A percentile compares a stretch with the other conserved stretches of the same genome.
Evolutionary conservation across 2,888 invertebrate species (phyloP).

Genomic region (Tillus elongatus): DNA sequence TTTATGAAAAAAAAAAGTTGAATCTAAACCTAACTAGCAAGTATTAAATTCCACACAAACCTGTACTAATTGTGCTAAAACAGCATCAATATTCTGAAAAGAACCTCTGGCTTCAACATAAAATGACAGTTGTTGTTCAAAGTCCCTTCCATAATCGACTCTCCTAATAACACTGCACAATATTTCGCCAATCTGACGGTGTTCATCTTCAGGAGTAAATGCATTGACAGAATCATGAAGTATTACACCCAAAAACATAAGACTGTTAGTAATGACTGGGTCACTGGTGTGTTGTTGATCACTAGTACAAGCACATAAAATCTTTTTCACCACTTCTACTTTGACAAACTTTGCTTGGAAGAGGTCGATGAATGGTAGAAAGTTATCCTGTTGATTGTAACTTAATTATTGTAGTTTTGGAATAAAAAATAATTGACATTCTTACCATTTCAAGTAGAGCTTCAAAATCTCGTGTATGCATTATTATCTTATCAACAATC

Average conservation of each 20-base stretch:
- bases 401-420: too few species aligned
- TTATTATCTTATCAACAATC: slow-evolving; percentile 66
- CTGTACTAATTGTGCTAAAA: slow-evolving; percentile 78
- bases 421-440: too few species aligned
- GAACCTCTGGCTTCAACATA: slow-evolving; percentile 86
- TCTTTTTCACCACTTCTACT: slow-evolving; percentile 74
- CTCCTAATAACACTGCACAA: slow-evolving; percentile 72
- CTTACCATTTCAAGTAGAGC: slow-evolving; percentile 71
- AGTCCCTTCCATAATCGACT: slow-evolving; percentile 75
- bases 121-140: slow-evolving; percentile 86
- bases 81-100: slow-evolving; percentile 84
- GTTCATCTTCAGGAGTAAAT: slow-evolving; percentile 86
- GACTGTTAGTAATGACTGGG: slow-evolving; percentile 76
- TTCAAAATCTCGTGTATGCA: slow-evolving; percentile 69
- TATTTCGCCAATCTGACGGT: slow-evolving; percentile 72
- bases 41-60: too few species aligned
- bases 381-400: slow-evolving; percentile 88
- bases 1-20: too few species aligned
- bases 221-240: slow-evolving; percentile 92
- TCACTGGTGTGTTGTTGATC: slow-evolving; percentile 53
- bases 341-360: slow-evolving; percentile 78
- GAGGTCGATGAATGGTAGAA: slow-evolving; percentile 81
- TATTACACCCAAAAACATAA: slow-evolving; percentile 80
- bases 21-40: too few species aligned
- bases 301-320: slow-evolving; percentile 50